Conservation (phyloP, 2,888 invertebrate genomes). For the Falcaria lacertinaria region DNA sequence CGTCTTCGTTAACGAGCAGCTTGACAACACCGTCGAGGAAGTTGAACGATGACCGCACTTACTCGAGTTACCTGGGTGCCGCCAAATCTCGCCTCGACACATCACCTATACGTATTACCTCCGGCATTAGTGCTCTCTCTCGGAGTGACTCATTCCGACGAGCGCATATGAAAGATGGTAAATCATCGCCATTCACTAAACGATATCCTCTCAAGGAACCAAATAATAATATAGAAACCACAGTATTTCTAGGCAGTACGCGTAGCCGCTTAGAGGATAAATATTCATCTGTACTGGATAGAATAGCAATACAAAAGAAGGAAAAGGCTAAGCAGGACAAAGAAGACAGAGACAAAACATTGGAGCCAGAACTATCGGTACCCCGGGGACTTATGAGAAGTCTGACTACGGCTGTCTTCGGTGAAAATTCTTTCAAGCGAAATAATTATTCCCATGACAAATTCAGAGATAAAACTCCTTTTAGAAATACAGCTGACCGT, state of each 20-base stretch:
- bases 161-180: slow-evolving; percentile 66
- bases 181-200: slow-evolving; percentile 66
- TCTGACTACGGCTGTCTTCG: slow-evolving; percentile 85
- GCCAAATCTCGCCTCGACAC: slow-evolving; percentile 58
- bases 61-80: slow-evolving; percentile 62
- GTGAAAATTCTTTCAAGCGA: slow-evolving; percentile 80
- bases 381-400: slow-evolving; percentile 82
- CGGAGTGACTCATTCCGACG: slow-evolving; percentile 74
- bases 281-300: slow-evolving; percentile 87
- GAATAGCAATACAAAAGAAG: slow-evolving; percentile 81
- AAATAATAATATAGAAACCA: slow-evolving; percentile 65
- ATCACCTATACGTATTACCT: slow-evolving; percentile 62
- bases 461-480: slow-evolving; percentile 83
- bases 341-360: slow-evolving; percentile 84
- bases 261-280: slow-evolving; percentile 88
- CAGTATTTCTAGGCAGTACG: slow-evolving; percentile 74
- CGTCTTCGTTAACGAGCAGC: slow-evolving; percentile 49
- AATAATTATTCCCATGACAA: slow-evolving; percentile 79
- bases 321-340: slow-evolving; percentile 71
- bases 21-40: slow-evolving; percentile 43
- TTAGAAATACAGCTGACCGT: slow-evolving; percentile 71
- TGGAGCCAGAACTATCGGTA: slow-evolving; percentile 80
- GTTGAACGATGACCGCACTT: slow-evolving; percentile 60
- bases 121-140: slow-evolving; percentile 55
- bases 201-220: slow-evolving; percentile 70